phyloP scores from a whole-genome alignment of 2,888 invertebrate species.

The Ceramica pisi region DNA sequence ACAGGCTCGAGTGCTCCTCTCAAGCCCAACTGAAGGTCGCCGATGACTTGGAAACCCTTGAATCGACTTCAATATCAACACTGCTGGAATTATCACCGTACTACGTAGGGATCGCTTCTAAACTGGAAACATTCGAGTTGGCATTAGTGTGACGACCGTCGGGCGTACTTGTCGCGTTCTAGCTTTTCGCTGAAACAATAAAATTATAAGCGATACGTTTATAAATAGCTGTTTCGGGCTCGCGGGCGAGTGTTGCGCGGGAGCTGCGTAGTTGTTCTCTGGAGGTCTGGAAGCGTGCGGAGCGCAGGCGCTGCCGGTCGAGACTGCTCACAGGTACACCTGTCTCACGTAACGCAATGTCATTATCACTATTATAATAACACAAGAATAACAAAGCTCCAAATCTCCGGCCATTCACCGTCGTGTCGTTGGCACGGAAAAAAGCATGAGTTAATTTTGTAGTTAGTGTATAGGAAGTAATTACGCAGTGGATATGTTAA shows the following conservation, averaged over 20 bases:
- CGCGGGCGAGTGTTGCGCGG: conserved; percentile 73
- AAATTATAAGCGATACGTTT: conserved; percentile 88
- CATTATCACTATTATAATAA: conserved; percentile 88
- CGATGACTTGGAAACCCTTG: conserved; percentile 67
- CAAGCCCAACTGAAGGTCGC: conserved; percentile 58
- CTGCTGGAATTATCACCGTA: conserved; percentile 73
- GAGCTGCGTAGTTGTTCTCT: conserved; percentile 79
- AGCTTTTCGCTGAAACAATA: conserved; percentile 89
- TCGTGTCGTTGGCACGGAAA: conserved; percentile 66
- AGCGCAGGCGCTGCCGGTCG: conserved; percentile 79
- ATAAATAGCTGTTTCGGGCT: conserved; percentile 84
- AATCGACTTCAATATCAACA: conserved; percentile 65
- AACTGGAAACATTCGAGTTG: conserved; percentile 78
- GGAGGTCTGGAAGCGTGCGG: conserved; percentile 86
- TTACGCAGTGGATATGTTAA: conserved; percentile 71
- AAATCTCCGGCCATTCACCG: conserved; percentile 75
- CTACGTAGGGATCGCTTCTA: conserved; percentile 66
- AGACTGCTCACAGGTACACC: conserved; percentile 88
- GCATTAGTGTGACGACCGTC: conserved; percentile 86
- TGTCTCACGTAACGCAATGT: conserved; percentile 87
- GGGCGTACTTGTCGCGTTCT: conserved; percentile 87
- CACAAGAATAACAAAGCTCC: conserved; percentile 80
- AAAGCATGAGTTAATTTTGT: conserved; percentile 64
- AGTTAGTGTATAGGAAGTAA: conserved; percentile 69
- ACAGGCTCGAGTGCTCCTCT: conserved; percentile 26